Conservation (phyloP, 2,888 invertebrate genomes). For the Drosophila incognita region DNA sequence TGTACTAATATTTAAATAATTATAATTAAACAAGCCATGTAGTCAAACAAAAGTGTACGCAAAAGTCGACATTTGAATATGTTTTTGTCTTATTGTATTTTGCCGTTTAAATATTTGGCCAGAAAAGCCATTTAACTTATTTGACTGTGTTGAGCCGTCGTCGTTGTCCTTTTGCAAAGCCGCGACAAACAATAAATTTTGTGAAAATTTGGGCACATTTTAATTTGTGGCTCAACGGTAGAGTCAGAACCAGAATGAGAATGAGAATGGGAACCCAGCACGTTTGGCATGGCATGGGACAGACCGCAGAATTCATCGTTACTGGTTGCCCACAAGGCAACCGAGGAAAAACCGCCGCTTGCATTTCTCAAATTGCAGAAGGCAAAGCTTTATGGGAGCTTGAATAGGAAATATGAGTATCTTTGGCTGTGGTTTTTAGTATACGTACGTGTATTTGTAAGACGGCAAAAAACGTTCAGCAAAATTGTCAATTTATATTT, state of each 20-base stretch:
- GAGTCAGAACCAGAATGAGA: slow-evolving; percentile 13
- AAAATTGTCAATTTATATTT: slow-evolving; percentile 77
- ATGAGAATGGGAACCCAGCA: slow-evolving; percentile 23
- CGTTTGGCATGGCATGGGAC: slow-evolving; percentile 45
- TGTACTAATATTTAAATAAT: background rate
- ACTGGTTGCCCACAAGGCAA: slow-evolving; percentile 49
- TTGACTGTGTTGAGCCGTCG: slow-evolving; percentile 37
- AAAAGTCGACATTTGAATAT: background rate
- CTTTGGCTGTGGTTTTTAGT: slow-evolving; percentile 36
- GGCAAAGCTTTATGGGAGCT: slow-evolving; percentile 27
- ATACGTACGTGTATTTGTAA: slow-evolving; percentile 13
- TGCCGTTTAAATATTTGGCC: slow-evolving; percentile 46
- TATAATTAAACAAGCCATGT: background rate
- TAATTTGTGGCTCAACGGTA: slow-evolving; percentile 71
- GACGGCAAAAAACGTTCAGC: slow-evolving; percentile 43
- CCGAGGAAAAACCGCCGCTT: slow-evolving; percentile 42
- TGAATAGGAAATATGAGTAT: slow-evolving; percentile 26
- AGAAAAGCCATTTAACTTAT: slow-evolving; percentile 59
- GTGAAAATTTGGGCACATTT: slow-evolving; percentile 76
- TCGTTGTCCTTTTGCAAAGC: slow-evolving; percentile 52
- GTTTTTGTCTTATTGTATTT: slow-evolving; percentile 8
- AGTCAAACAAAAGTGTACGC: slow-evolving; percentile 12
- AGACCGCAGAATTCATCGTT: slow-evolving; percentile 74
- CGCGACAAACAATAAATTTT: slow-evolving; percentile 74
- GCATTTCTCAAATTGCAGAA: slow-evolving; percentile 63